phyloP scores from a whole-genome alignment of 2,888 invertebrate species.

The Nephrotoma flavescens region DNA sequence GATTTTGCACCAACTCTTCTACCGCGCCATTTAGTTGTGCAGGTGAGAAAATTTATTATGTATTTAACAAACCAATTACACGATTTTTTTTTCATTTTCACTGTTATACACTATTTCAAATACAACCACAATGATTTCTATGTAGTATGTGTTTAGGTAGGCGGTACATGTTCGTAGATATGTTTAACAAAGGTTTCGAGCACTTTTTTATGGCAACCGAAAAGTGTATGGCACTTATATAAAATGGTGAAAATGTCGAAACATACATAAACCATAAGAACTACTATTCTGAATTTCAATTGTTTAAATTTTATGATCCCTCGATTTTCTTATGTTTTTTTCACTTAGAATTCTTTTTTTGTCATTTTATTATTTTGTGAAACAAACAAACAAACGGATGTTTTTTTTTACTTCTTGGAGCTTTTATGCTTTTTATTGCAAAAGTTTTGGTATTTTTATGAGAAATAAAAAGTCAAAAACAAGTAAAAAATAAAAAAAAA shows the following conservation, averaged over 20 bases:
- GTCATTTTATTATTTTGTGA: background rate
- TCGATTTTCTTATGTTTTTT: background rate
- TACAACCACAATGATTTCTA: background rate
- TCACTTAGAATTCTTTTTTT: background rate
- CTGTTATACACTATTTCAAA: background rate
- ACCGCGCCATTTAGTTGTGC: background rate
- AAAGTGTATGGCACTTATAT: background rate
- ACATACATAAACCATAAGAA: background rate
- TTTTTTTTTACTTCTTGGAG: background rate
- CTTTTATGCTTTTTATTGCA: background rate
- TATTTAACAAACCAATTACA: background rate
- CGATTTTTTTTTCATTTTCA: background rate
- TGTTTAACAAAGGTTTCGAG: background rate
- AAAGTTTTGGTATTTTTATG: background rate
- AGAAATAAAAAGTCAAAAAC: background rate
- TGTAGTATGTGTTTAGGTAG: background rate
- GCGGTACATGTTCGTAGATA: background rate
- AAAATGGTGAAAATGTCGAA: background rate
- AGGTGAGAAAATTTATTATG: background rate
- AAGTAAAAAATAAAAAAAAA: background rate
- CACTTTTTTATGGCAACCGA: background rate
- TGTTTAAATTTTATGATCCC: background rate
- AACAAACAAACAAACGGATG: background rate
- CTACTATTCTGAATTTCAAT: background rate
- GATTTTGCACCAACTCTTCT: background rate